Evolutionary conservation across 2,888 invertebrate species (phyloP).

Genomic region (Mesorhabditis belari): DNA sequence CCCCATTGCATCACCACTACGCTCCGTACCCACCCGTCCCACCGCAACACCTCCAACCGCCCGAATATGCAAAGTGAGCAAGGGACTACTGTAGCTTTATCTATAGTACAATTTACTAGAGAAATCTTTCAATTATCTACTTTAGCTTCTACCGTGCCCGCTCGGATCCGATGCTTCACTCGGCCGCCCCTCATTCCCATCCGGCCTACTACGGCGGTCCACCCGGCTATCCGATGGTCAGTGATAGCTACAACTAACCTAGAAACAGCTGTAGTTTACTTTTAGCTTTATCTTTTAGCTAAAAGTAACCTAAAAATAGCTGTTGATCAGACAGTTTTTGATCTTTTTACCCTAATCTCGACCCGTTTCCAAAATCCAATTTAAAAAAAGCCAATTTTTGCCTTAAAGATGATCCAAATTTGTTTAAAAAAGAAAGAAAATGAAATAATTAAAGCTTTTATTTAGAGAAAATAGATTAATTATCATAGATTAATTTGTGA

Average conservation of each 20-base stretch:
- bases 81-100: background rate
- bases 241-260: background rate
- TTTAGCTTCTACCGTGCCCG: background rate
- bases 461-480: too few species aligned
- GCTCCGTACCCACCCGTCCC: background rate
- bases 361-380: too few species aligned
- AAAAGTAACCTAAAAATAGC: background rate
- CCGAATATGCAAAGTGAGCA: background rate
- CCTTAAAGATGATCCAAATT: too few species aligned
- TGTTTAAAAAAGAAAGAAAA: too few species aligned
- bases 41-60: background rate
- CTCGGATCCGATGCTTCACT: background rate
- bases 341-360: background rate
- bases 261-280: background rate
- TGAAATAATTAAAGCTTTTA: too few species aligned
- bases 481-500: too few species aligned
- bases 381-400: background rate
- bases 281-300: background rate
- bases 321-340: background rate
- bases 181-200: background rate
- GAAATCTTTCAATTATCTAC: too few species aligned
- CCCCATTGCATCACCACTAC: background rate
- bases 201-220: background rate
- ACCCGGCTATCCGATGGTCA: background rate
- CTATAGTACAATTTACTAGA: too few species aligned